These are phyloP conservation scores for Habroteleia sp. DNA, from an alignment of 2,888 invertebrate species.

Conservation along the genomic window DNA sequence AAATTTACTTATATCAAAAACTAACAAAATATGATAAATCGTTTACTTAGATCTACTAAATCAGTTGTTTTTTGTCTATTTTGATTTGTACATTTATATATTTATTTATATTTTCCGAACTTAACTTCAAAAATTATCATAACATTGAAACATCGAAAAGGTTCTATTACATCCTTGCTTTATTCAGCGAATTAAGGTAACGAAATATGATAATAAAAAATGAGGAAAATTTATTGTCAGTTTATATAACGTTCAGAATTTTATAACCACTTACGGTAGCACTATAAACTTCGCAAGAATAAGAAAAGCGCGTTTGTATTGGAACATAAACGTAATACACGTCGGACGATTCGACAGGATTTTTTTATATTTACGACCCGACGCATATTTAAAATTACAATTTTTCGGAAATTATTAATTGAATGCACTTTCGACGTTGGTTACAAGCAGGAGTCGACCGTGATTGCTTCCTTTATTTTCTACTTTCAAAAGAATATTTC, in stretches of 20 bases:
- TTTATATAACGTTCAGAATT: constrained; percentile 41
- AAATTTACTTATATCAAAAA: no score
- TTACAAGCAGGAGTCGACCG: neutral
- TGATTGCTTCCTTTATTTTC: constrained; percentile 12
- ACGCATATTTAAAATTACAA: constrained; percentile 7
- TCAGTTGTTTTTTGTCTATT: no score
- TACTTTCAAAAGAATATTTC: constrained; percentile 10
- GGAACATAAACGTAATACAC: constrained; percentile 21
- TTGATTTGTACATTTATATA: no score
- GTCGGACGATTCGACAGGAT: constrained; percentile 7
- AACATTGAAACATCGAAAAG: no score
- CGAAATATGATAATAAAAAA: constrained; percentile 41
- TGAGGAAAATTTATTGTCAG: constrained; percentile 38
- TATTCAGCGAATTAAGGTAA: constrained; percentile 30
- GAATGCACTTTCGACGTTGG: neutral
- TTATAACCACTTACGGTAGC: constrained; percentile 28
- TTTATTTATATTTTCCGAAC: no score
- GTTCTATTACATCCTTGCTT: no score
- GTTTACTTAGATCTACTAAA: no score
- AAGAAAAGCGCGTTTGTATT: constrained; percentile 21
- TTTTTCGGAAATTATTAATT: constrained; percentile 22
- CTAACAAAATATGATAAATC: no score
- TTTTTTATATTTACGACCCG: constrained; percentile 1
- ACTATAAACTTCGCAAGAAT: constrained; percentile 37
- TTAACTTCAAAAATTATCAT: no score